Evolutionary conservation across 53 echinoderm and acorn worm genomes (phyloP).

Genomic region (Glandiceps talaboti): DNA sequence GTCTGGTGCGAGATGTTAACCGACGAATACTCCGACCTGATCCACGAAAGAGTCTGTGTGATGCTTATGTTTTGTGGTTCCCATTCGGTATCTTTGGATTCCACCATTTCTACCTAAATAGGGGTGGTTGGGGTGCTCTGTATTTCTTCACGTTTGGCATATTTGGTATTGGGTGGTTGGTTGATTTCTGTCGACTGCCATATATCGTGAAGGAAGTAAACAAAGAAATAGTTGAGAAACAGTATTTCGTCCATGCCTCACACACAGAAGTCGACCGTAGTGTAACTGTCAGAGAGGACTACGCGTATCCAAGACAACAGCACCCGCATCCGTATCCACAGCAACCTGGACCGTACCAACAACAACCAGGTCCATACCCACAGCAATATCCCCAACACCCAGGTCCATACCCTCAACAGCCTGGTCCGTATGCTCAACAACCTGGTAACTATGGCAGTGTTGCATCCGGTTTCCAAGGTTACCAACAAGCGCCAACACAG

Average conservation of each 20-base stretch:
- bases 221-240: slow-evolving; percentile 8
- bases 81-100: slow-evolving; percentile 33
- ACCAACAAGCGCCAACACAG: not conserved
- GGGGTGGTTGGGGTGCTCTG: slow-evolving; percentile 15
- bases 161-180: slow-evolving; percentile 35
- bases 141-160: slow-evolving; percentile 43
- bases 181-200: slow-evolving; percentile 39
- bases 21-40: slow-evolving; percentile 9
- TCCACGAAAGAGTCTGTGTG: slow-evolving; percentile 1
- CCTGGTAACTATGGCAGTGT: not conserved
- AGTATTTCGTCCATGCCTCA: not conserved
- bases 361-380: not conserved
- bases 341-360: not conserved
- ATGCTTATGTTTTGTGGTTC: slow-evolving; percentile 26
- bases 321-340: not conserved
- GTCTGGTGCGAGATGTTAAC: slow-evolving; percentile 28
- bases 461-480: not conserved
- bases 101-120: slow-evolving; percentile 37
- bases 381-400: not conserved
- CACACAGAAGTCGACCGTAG: no score
- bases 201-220: slow-evolving; percentile 37
- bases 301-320: not conserved
- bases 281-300: not conserved
- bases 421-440: not conserved
- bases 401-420: not conserved